Evolutionary conservation across 2,113 vertebrate species (phyloP), one percentile per base, ranked within the genome.

Genomic region (Equus przewalskii): DNA sequence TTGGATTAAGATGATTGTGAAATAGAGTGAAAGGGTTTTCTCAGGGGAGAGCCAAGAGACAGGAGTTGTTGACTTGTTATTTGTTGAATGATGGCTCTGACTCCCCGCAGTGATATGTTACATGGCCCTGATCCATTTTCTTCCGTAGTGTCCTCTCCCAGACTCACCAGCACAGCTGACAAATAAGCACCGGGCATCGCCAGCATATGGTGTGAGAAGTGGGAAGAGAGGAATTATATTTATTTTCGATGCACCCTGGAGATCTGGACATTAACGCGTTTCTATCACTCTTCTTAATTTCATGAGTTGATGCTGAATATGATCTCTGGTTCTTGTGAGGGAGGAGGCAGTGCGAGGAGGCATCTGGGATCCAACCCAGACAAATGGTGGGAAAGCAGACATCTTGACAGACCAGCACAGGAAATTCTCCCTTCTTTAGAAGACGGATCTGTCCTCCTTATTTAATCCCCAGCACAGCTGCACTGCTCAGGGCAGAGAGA

Each of bases 401-500:
- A 67, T 12, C 0, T 92, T 73, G 89, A 97, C 97, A 93, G 94
- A 98, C 89, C 79, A 96, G 97, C 89, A 78, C 97, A 98, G 98
- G 97, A 92, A 95, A 90, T 70, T 95, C 60, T 81, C 49, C 82
- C 54, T 95, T 86, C 97, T 96, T 69, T 86, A 80, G 54, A 87
- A 91, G 96, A 94, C 82, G 1, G 70, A 98, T 87, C 85, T 98
- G 96, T 98, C 93, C 96, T 96, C 96, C 54, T 86, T 60, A 49
- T 93, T 96, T 98, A 98, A 98, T 98, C 98, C 96, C 13, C 82
- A 3, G 98, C 97, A 97, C 98, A 99, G 98, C 98, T 98, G 98
- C 91, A 30, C 73, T 54, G 89, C 97, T 98, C n/a, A 90, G 67
- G 90, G 97, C 84, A 97, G 62, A 93, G 95, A 97, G 92, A 96